These are phyloP conservation scores for Muscidifurax raptorellus DNA, from an alignment of 1,140 invertebrate genomes.

Conservation along the genomic window DNA sequence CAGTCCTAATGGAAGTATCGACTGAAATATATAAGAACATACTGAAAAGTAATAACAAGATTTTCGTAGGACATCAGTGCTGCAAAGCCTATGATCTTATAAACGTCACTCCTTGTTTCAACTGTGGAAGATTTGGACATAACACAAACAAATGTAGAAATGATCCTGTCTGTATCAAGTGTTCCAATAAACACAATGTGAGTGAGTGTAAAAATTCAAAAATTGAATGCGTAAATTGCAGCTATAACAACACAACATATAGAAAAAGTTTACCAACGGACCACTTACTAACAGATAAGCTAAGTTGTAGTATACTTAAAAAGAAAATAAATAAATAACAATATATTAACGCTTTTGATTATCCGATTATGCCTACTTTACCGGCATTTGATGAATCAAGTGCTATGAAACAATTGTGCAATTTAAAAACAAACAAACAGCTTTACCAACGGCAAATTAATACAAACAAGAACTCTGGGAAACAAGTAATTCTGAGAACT, in stretches of 20 bases:
- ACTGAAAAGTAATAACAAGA: background rate
- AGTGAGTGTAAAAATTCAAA: background rate
- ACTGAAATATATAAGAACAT: background rate
- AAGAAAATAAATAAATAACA: constrained; percentile 7
- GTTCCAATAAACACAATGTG: background rate
- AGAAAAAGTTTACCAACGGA: constrained; percentile 5
- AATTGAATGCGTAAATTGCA: background rate
- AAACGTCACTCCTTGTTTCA: too few relatives aligned
- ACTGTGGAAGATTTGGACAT: background rate
- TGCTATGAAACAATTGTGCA: background rate
- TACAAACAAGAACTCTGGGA: background rate
- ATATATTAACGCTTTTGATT: constrained; percentile 1
- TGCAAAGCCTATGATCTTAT: background rate
- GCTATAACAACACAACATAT: background rate
- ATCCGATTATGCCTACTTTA: background rate
- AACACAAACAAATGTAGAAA: background rate
- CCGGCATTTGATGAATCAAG: background rate
- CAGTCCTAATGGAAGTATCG: background rate
- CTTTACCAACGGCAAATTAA: background rate
- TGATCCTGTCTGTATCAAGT: background rate
- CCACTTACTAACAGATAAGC: background rate
- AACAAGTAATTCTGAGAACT: background rate
- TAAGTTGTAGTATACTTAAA: background rate
- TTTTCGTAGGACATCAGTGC: background rate
- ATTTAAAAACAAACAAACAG: background rate